A percentile compares a stretch with the other conserved stretches of the same genome.
phyloP scores from a whole-genome alignment of 2,797 vertebrate genomes.

The Geotrypetes seraphini region DNA sequence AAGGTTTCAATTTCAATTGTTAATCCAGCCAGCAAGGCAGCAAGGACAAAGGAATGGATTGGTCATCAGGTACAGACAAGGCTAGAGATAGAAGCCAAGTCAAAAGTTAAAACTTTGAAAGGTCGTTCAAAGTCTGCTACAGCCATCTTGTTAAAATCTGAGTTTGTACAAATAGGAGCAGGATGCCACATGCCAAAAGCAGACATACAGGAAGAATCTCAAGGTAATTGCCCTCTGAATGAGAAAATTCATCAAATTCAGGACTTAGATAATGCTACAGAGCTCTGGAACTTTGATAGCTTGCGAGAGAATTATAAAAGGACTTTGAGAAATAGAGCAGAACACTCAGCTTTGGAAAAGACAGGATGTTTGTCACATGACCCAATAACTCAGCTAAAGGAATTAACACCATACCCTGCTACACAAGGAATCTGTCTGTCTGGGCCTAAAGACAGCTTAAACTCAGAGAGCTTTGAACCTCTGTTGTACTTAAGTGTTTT shows the following conservation, averaged over 20 bases:
- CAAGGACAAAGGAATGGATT: background rate
- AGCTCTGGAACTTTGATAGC: background rate
- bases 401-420: background rate
- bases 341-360: too few relatives aligned
- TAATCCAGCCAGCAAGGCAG: background rate
- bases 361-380: background rate
- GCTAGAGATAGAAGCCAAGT: rapidly evolving
- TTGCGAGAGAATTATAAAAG: background rate
- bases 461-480: background rate
- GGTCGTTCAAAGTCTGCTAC: conserved; percentile 51
- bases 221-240: too few relatives aligned
- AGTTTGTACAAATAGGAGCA: background rate
- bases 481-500: conserved; percentile 18
- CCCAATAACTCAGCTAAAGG: background rate
- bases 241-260: too few relatives aligned
- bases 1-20: background rate
- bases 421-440: background rate
- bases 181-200: rapidly evolving
- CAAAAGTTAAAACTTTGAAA: background rate
- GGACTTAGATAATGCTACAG: background rate
- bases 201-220: background rate
- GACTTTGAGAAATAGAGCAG: too few relatives aligned
- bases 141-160: conserved; percentile 33
- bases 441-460: background rate
- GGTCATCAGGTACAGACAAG: background rate